Percentiles rank a stretch among this genome's conserved stretches.
These are phyloP conservation scores for Amphiprion clarkii DNA, from an alignment of 2,797 vertebrate species.

Conservation along the genomic window DNA sequence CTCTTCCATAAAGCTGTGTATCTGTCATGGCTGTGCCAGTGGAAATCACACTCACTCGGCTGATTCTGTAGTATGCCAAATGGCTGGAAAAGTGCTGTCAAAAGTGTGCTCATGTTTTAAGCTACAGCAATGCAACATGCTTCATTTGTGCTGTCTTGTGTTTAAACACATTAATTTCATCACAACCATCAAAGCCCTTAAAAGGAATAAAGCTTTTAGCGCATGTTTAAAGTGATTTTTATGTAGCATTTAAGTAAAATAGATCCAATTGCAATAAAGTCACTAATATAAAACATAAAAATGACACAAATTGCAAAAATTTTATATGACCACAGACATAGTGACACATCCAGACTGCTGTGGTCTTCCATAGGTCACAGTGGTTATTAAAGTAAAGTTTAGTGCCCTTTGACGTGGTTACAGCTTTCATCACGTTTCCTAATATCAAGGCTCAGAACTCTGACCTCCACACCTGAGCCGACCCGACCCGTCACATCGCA, in stretches of 20 bases:
- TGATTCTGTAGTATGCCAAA: conserved; percentile 20
- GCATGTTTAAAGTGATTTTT: not conserved
- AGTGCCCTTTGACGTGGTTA: conserved; percentile 25
- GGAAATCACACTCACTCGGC: conserved; percentile 5
- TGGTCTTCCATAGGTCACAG: conserved; percentile 13
- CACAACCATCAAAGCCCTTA: not conserved
- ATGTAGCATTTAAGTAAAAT: not conserved
- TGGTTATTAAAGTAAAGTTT: conserved; percentile 51
- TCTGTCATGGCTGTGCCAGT: not conserved
- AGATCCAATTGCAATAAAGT: not conserved
- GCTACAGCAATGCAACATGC: not conserved
- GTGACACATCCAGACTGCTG: conserved; percentile 8
- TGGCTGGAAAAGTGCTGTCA: conserved; percentile 15
- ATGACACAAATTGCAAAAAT: not conserved
- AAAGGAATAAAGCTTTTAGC: not conserved
- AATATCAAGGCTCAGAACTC: conserved; percentile 34
- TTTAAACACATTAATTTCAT: not conserved
- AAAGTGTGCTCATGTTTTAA: conserved; percentile 14
- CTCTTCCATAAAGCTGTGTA: not conserved
- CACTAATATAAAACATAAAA: not conserved
- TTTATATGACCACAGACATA: not conserved
- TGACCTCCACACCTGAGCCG: conserved; percentile 71
- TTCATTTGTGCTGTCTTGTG: conserved; percentile 15
- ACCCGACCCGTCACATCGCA: conserved; percentile 39
- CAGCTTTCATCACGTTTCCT: conserved; percentile 54